Percentiles rank a stretch among this genome's conserved stretches.
Conservation (phyloP, 2,113 vertebrate genomes). For the Himantopus leucocephalus region DNA sequence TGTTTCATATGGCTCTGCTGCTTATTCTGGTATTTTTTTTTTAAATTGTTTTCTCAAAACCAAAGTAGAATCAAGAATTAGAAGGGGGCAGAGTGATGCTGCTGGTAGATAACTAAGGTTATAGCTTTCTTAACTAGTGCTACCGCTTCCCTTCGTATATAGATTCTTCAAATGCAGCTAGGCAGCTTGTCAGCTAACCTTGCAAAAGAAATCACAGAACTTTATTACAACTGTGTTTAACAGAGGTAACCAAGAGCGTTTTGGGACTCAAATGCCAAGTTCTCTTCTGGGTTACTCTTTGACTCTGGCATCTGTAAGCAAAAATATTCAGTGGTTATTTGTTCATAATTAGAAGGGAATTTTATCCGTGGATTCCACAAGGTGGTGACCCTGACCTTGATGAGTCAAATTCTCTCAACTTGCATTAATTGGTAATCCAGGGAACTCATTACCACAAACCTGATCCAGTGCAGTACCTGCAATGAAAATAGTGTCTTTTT, state of each 20-base stretch:
- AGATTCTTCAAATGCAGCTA: not conserved
- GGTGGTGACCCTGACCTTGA: not conserved
- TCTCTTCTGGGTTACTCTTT: not conserved
- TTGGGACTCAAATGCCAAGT: not conserved
- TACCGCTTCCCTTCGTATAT: not conserved
- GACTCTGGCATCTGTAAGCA: not conserved
- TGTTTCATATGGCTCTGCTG: not conserved
- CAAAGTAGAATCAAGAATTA: not conserved
- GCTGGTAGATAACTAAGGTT: not conserved
- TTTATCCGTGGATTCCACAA: not conserved
- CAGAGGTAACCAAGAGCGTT: not conserved
- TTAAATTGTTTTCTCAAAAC: not conserved
- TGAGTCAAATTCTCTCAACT: not conserved
- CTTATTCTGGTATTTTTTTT: not conserved
- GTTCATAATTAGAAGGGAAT: not conserved
- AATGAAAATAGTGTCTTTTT: not conserved
- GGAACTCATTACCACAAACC: not conserved
- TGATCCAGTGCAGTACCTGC: not conserved
- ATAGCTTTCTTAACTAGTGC: not conserved
- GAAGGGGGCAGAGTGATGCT: not conserved
- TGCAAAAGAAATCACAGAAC: not conserved
- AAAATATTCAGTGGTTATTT: not conserved
- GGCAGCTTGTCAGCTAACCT: not conserved
- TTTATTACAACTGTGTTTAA: not conserved
- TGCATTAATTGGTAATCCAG: not conserved